Evolutionary conservation across 2,888 invertebrate species (phyloP), one percentile per base, ranked within the genome.

Genomic region (Machimus rusticus): DNA sequence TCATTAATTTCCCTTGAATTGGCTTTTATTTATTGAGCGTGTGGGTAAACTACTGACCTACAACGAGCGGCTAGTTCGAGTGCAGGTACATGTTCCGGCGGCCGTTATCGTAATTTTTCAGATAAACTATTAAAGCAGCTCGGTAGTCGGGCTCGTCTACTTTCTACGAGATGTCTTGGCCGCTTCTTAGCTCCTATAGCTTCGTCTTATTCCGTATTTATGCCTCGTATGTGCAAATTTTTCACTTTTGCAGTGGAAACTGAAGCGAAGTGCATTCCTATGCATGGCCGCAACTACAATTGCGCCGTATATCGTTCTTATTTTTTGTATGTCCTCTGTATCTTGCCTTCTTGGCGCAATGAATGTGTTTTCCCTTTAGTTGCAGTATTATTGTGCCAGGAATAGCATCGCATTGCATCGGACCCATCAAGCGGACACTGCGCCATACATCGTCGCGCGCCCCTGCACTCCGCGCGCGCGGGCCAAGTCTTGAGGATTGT

Each of bases 1-100:
- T 66, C 66, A 14, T 78, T 78, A 78, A 78, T 43, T 78, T 46
- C 43, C 78, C 78, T 78, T 43, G 78, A 78, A 78, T 78, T 78
- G 78, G 23, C 78, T 78, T 43, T 43, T 78, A 78, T 78, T 78
- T 78, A 78, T 43, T 78, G 37, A 43, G 19, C 43, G 19, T 37
- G 66, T 66, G 39, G 78, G 43, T 43, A 78, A 78, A 78, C 78
- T 43, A 78, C 78, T 78, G 78, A 78, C 78, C 78, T 78, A 78
- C 78, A 78, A 78, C 37, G 77, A 37, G 37, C 77, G 23, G 78
- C 77, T 37, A 34, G 78, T 78, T 78, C 23, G 78, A 78, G 78
- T 78, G 78, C 78, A 78, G 43, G 46, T 39, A 78, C 78, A 78
- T 78, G 78, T 78, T 23, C 37, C 19, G 78, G 9, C 66, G 66